Conservation (phyloP, 2,888 invertebrate genomes). For the Brassicogethes aeneus region DNA sequence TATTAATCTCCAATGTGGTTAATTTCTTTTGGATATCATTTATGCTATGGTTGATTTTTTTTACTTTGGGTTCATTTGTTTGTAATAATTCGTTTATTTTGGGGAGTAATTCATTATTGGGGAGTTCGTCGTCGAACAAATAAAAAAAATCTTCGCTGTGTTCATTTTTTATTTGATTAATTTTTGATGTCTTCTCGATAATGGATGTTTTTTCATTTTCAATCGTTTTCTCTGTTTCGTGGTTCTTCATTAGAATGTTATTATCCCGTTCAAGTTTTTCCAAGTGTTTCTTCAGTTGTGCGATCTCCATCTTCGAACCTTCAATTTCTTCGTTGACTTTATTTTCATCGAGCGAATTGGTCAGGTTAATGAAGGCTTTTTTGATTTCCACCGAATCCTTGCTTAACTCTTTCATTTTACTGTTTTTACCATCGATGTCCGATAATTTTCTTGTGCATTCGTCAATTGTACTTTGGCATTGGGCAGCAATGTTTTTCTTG, state of each 20-base stretch:
- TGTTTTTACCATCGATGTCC: slow-evolving; percentile 47
- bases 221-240: slow-evolving; percentile 51
- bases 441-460: slow-evolving; percentile 49
- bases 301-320: slow-evolving; percentile 47
- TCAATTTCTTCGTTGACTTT: slow-evolving; percentile 51
- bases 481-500: slow-evolving; percentile 49
- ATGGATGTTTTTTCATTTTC: slow-evolving; percentile 48
- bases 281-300: slow-evolving; percentile 47
- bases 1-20: slow-evolving; percentile 53
- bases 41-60: slow-evolving; percentile 42
- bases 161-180: slow-evolving; percentile 56
- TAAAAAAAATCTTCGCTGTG: slow-evolving; percentile 56
- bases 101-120: slow-evolving; percentile 52
- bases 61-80: slow-evolving; percentile 46
- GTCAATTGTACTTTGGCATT: slow-evolving; percentile 48
- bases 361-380: slow-evolving; percentile 42
- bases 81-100: slow-evolving; percentile 49
- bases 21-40: slow-evolving; percentile 44
- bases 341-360: slow-evolving; percentile 46
- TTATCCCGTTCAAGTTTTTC: slow-evolving; percentile 56
- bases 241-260: slow-evolving; percentile 49
- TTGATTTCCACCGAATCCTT: slow-evolving; percentile 44
- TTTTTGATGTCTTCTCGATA: slow-evolving; percentile 47
- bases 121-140: slow-evolving; percentile 53
- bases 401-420: slow-evolving; percentile 45